phyloP scores from a whole-genome alignment of 1,140 invertebrate genomes.

The Idris sp. region DNA sequence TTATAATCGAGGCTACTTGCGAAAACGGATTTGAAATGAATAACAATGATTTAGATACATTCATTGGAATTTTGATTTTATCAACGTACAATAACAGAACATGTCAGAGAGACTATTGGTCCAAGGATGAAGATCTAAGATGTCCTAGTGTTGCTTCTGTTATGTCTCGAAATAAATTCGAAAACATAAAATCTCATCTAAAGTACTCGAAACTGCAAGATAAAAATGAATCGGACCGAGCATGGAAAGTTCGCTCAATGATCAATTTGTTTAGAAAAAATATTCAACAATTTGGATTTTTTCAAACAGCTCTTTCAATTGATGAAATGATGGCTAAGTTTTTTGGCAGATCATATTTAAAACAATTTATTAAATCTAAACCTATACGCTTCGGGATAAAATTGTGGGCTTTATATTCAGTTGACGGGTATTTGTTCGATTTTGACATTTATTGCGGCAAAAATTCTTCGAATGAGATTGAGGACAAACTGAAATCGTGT shows the following conservation, averaged over 20 bases:
- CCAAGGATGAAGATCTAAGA: conserved; percentile 18
- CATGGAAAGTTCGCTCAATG: conserved; percentile 27
- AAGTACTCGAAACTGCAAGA: conserved; percentile 36
- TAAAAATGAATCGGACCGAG: conserved; percentile 24
- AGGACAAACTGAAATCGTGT: too few relatives aligned
- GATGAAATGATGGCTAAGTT: too few relatives aligned
- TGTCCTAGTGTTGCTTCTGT: conserved; percentile 9
- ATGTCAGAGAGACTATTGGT: conserved; percentile 33
- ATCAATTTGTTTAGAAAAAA: conserved; percentile 36
- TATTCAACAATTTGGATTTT: conserved; percentile 33
- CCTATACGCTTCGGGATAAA: too few relatives aligned
- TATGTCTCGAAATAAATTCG: conserved; percentile 17
- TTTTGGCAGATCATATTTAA: too few relatives aligned
- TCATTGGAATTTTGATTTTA: conserved; percentile 34
- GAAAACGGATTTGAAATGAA: conserved; percentile 19
- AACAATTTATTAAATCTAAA: too few relatives aligned
- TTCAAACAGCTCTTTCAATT: conserved; percentile 21
- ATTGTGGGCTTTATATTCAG: too few relatives aligned
- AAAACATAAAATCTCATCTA: conserved; percentile 16
- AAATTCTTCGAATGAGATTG: too few relatives aligned
- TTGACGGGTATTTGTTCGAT: too few relatives aligned
- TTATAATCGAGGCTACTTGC: conserved; percentile 21
- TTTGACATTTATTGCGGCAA: too few relatives aligned
- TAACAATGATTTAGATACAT: conserved; percentile 27
- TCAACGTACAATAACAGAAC: conserved; percentile 29